Conservation (phyloP, 2,797 vertebrate species). For the Arremon brunneinucha region DNA sequence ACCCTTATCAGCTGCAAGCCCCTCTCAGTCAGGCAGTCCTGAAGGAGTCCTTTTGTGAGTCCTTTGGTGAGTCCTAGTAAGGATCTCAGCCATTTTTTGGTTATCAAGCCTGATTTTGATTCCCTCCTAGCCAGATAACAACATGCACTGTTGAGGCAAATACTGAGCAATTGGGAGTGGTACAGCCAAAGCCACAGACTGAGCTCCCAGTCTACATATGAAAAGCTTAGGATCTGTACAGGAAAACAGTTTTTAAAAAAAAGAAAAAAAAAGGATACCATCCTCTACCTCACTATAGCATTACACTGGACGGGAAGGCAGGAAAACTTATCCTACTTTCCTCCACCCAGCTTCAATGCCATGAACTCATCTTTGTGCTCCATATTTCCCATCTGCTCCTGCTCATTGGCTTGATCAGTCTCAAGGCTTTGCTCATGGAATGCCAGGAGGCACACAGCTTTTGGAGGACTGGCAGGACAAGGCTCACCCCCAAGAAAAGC, state of each 20-base stretch:
- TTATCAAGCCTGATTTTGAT: neutral
- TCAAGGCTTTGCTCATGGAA: neutral
- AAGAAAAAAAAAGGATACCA: accelerated
- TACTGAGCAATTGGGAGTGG: neutral
- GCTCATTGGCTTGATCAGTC: neutral
- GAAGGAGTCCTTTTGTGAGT: neutral
- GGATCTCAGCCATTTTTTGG: neutral
- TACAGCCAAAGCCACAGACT: neutral
- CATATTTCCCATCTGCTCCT: neutral
- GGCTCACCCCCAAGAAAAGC: neutral
- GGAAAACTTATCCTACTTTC: neutral
- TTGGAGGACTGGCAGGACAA: neutral
- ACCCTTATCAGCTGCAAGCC: neutral
- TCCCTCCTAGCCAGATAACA: neutral
- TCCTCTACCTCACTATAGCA: neutral
- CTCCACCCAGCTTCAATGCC: neutral
- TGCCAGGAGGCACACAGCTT: neutral
- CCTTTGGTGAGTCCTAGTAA: neutral
- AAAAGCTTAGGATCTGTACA: neutral
- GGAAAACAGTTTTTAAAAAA: neutral
- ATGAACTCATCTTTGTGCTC: neutral
- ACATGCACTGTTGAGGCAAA: neutral
- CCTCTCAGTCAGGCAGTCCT: neutral
- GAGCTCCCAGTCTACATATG: neutral
- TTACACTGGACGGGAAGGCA: neutral